phyloP scores from a whole-genome alignment of 2,797 vertebrate genomes.

The Peromyscus attwateri region DNA sequence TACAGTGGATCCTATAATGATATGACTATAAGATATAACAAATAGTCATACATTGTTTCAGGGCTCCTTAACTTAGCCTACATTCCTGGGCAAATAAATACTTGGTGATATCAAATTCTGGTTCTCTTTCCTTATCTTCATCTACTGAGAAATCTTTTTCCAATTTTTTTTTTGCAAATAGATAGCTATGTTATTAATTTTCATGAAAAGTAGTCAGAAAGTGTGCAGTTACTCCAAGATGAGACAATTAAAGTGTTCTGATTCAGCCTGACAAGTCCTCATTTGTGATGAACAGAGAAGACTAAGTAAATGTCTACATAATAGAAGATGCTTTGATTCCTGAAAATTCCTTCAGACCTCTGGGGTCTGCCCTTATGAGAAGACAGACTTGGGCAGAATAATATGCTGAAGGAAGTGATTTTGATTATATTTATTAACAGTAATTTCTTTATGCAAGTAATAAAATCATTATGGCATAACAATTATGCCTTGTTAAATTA shows the following conservation, averaged over 20 bases:
- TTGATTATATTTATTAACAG: not conserved
- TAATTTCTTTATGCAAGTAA: not conserved
- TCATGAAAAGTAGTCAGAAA: not conserved
- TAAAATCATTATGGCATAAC: not conserved
- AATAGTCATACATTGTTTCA: not conserved
- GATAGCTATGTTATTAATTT: not conserved
- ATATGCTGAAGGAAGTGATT: not conserved
- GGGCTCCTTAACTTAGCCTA: not conserved
- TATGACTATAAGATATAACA: not conserved
- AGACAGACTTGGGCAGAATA: not conserved
- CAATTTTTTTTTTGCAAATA: not conserved
- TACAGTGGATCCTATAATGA: not conserved
- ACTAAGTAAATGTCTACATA: not conserved
- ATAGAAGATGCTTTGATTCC: not conserved
- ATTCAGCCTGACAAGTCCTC: not conserved
- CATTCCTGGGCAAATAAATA: conserved; percentile 38
- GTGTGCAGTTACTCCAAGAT: not conserved
- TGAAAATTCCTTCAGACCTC: not conserved
- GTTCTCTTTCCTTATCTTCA: not conserved
- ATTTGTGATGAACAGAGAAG: not conserved
- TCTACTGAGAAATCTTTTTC: not conserved
- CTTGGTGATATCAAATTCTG: not conserved
- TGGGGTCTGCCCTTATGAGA: not conserved
- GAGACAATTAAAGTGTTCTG: not conserved
- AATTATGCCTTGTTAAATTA: not conserved